Conservation (phyloP, 2,113 vertebrate genomes). For the Sinocyclocheilus grahami region DNA sequence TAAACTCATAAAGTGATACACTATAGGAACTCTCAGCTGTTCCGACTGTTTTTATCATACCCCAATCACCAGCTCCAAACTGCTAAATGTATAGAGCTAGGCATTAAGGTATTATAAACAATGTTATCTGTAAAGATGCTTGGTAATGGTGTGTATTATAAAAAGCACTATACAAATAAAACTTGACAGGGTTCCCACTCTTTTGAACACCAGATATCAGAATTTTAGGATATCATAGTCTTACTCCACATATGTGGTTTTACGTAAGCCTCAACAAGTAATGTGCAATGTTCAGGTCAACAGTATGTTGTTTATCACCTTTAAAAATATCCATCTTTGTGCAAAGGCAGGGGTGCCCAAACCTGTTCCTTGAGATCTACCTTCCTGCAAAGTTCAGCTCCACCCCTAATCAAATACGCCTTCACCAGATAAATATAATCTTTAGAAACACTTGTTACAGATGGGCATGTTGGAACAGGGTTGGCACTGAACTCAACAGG, state of each 20-base stretch:
- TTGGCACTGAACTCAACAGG: background rate
- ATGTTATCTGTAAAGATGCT: background rate
- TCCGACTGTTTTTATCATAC: background rate
- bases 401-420: background rate
- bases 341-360: background rate
- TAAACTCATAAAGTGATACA: background rate
- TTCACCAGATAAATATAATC: background rate
- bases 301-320: too few relatives aligned
- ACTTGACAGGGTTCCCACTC: background rate
- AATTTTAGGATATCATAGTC: background rate
- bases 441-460: background rate
- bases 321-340: background rate
- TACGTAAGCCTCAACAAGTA: background rate
- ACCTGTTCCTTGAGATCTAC: background rate
- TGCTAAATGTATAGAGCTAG: background rate
- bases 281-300: background rate
- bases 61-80: background rate
- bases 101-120: background rate
- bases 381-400: background rate
- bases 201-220: background rate
- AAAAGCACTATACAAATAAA: background rate
- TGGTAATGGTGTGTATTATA: background rate
- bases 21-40: background rate
- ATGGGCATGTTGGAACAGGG: background rate
- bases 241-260: background rate